Evolutionary conservation across 2,797 vertebrate genomes (phyloP).

Genomic region (Galagoides demidoff): DNA sequence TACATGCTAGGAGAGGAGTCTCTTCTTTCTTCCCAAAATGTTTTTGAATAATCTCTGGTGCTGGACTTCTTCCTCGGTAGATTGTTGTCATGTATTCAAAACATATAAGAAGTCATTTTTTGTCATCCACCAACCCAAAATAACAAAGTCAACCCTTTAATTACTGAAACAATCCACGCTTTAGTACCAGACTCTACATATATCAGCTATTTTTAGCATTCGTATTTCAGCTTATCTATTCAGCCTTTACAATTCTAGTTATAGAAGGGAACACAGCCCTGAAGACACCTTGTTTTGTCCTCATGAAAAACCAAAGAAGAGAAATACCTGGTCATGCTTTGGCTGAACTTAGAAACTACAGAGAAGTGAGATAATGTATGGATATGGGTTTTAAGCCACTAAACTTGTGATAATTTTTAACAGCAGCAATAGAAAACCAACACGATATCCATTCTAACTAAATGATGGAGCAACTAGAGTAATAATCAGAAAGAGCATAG

Average conservation of each 20-base stretch:
- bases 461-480: too few relatives aligned
- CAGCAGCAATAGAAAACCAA: too few relatives aligned
- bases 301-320: too few relatives aligned
- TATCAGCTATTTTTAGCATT: not conserved
- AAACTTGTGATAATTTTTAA: too few relatives aligned
- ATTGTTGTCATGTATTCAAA: not conserved
- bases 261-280: too few relatives aligned
- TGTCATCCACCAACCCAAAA: not conserved
- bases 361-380: too few relatives aligned
- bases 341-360: too few relatives aligned
- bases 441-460: too few relatives aligned
- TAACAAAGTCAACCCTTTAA: not conserved
- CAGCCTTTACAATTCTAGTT: not conserved
- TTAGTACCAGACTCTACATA: not conserved
- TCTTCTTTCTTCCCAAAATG: conserved; percentile 9
- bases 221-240: not conserved
- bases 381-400: too few relatives aligned
- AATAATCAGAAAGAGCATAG: too few relatives aligned
- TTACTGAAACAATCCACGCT: not conserved
- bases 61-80: not conserved
- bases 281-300: too few relatives aligned
- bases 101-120: not conserved
- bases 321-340: too few relatives aligned
- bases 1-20: not conserved
- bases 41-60: not conserved